Evolutionary conservation across 1,140 invertebrate genomes (phyloP).

Genomic region (Drosophila setifemur): DNA sequence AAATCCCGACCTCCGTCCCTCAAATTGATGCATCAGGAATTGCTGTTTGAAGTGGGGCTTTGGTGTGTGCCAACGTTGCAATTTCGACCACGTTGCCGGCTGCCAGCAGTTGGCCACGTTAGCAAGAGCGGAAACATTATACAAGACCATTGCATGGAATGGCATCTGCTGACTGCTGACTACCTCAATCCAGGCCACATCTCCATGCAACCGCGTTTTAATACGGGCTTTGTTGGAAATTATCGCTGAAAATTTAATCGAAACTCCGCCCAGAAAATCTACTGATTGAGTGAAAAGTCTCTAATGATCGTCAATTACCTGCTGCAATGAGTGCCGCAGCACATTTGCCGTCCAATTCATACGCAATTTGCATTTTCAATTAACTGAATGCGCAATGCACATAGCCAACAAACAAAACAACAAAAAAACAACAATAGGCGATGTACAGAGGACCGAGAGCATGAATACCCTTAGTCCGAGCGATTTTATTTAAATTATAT

Average conservation of each 20-base stretch:
- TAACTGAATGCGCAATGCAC: constrained; percentile 41
- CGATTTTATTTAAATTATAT: no score
- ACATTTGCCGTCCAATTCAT: constrained; percentile 37
- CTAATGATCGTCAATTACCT: constrained; percentile 59
- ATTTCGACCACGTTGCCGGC: constrained; percentile 26
- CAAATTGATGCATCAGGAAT: not conserved
- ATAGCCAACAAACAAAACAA: not conserved
- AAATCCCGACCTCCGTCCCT: no score
- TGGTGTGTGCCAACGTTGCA: constrained; percentile 30
- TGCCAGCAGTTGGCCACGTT: constrained; percentile 38
- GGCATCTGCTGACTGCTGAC: constrained; percentile 31
- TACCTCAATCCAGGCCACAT: no score
- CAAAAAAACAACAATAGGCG: constrained; percentile 8
- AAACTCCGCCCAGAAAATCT: constrained; percentile 37
- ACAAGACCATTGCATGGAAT: constrained; percentile 41
- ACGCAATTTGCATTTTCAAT: constrained; percentile 76
- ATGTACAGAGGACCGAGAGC: not conserved
- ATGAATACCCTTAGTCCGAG: not conserved
- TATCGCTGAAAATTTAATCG: constrained; percentile 42
- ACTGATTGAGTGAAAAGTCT: constrained; percentile 48
- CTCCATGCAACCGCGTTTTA: constrained; percentile 9
- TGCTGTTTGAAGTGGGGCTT: constrained; percentile 7
- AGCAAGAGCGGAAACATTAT: constrained; percentile 34
- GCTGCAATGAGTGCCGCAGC: constrained; percentile 2
- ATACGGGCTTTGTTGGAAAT: constrained; percentile 26